Evolutionary conservation across 2,888 invertebrate genomes (phyloP), one percentile per base, ranked within the genome.

Genomic region (Drosophila peninsularis): DNA sequence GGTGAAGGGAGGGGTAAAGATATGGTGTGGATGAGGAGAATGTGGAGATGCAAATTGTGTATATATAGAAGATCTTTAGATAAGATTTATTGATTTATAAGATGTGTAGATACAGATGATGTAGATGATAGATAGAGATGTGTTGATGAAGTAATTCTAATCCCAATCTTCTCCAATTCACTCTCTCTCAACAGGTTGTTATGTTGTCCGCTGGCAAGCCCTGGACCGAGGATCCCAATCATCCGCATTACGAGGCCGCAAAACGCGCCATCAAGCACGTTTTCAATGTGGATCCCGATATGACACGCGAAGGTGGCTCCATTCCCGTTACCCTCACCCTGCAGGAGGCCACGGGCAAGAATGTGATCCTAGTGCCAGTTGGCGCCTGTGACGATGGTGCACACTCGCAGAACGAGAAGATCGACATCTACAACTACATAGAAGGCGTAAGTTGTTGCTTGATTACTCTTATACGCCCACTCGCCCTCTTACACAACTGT

Each of bases 321-420:
- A 99, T 99, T 92, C 99, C 99, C 2, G 97, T 99, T 68, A 98
- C 99, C 53, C 93, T 99, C 76, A 98, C 98, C 45, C 95, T 99
- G 91, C 96, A 97, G 93, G 96, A 98, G 92, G 96, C 96, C 11
- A 98, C 98, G 61, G 96, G 96, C 0, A 97, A 97, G 91, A 99
- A 98, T 93, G 98, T 99, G 54, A 94, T 99, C 90, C 94, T 99
- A 73, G 94, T 99, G 79, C 99, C 99, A 1, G 96, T 99, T 92
- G 99, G 99, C 53, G 96, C 97, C 61, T 89, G 90, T 64, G 99
- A 99, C 93, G 99, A 99, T 93, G 99, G 99, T 85, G 99, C 99
- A 68, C 99, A 99, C 93, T 98, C 98, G 14, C 98, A 99, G 93
- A 99, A 99, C 93, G 99, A 99, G 93, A 99, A 99, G 93, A 94